Evolutionary conservation across 1,140 invertebrate genomes (phyloP).

Genomic region (Drosophila oshimai): DNA sequence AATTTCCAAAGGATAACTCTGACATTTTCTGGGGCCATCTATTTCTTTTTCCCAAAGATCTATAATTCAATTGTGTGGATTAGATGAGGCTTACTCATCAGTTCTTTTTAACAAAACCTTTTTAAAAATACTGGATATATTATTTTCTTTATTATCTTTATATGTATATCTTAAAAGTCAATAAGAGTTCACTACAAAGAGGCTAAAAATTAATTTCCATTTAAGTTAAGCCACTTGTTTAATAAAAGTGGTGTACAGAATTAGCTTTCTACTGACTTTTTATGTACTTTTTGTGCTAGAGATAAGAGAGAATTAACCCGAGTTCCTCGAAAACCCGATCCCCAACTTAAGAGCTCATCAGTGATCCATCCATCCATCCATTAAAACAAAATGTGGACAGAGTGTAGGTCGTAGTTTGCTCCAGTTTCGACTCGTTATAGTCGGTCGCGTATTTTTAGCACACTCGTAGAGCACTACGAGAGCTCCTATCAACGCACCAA

Average conservation of each 20-base stretch:
- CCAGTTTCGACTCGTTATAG: slow-evolving; percentile 41
- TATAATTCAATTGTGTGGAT: no score
- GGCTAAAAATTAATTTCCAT: slow-evolving; percentile 1
- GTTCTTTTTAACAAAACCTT: no score
- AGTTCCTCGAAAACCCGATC: not conserved
- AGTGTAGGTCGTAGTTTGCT: slow-evolving; percentile 20
- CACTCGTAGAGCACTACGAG: not conserved
- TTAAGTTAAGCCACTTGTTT: not conserved
- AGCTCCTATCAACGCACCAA: slow-evolving; percentile 60
- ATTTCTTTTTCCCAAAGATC: no score
- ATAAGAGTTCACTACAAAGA: no score
- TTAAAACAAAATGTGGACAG: not conserved
- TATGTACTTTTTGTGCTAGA: not conserved
- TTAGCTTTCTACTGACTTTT: not conserved
- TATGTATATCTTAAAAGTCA: no score
- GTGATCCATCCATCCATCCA: not conserved
- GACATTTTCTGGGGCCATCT: no score
- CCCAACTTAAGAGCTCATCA: not conserved
- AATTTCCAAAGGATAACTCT: no score
- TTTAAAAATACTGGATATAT: no score
- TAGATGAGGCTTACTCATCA: no score
- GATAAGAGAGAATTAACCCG: not conserved
- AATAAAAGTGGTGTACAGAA: not conserved
- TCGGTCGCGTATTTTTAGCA: slow-evolving; percentile 43
- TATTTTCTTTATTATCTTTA: no score